Evolutionary conservation across 2,888 invertebrate genomes (phyloP), one percentile per base, ranked within the genome.

Genomic region (Phania funesta): DNA sequence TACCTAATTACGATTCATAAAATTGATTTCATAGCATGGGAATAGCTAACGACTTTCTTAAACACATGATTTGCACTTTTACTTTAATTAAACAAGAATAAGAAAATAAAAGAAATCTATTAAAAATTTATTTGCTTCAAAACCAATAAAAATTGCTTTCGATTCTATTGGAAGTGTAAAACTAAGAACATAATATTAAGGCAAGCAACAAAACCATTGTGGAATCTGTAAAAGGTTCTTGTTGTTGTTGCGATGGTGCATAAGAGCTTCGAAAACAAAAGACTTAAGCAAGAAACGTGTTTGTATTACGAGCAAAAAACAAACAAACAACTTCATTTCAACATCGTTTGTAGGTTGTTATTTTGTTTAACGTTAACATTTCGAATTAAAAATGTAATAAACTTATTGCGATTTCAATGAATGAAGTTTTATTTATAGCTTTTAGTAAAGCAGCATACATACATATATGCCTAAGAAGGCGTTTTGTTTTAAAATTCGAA

Each of bases 221-320:
- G n/a, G n/a, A n/a, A n/a, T n/a, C n/a, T n/a, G n/a, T n/a, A n/a
- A n/a, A n/a, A n/a, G n/a, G n/a, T n/a, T n/a, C n/a, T n/a, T 46
- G 20, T 54, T 32, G 46, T 70, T 48, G 44, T 38, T 46, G 16
- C 20, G 8, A 16, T n/a, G 13, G 48, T 18, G 7, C 35, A 2
- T n/a, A 46, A 32, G 16, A 20, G 13, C 11, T 26, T 9, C 22
- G 35, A 64, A 75, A 58, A 67, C 48, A 75, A 75, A 75, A 75
- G 75, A 75, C 22, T 75, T 67, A 67, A 48, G 29, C 56, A 67
- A 67, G 26, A 58, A 75, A 75, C 65, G 26, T 32, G 67, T 67
- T 76, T 60, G 5, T 13, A 11, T 1, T 16, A 20, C 26, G 48
- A 26, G 20, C 9, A 46, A 8, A 29, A 56, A 41, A 11, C 2